Evolutionary conservation across 2,888 invertebrate species (phyloP), one percentile per base, ranked within the genome.

Genomic region (Scrobipalpa atriplicella): DNA sequence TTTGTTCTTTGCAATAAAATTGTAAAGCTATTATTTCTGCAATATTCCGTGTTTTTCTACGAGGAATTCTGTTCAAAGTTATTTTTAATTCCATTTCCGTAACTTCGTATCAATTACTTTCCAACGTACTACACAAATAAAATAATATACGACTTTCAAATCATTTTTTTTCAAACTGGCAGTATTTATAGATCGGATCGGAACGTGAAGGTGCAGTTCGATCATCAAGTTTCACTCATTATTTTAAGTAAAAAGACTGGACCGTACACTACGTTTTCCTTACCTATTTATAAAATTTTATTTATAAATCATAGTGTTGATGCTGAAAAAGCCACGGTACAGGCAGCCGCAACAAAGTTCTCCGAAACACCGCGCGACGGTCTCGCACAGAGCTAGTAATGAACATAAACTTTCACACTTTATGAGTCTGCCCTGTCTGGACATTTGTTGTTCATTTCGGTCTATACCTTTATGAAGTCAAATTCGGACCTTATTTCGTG

Each of bases 391-490:
- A 62, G 38, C 52, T 52, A 54, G 29, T 19, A 62, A 62, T 66
- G 19, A 66, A 54, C 62, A 66, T 66, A 66, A 66, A 66, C 13
- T 36, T 13, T 36, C 11, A 10, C 16, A 47, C 19, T 66, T 66
- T 66, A 66, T 63, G 39, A 62, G 62, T 66, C 66, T 66, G 21
- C 18, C 19, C 56, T 21, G 62, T 66, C 62, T 63, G 66, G 66
- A 39, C 52, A 38, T 16, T 47, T n/a, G 47, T 47, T 58, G 16
- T 16, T 38, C 38, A 38, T 16, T 58, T 36, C 38, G 38, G 9
- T 58, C 43, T 62, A 43, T 62, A 43, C 41, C 18, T 13, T 62
- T 62, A 41, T 18, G 21, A 62, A 41, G 43, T 13, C 43, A 0
- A 62, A 19, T 43, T 62, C 10, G 16, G 0, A 39, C 43, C 19